Percentiles rank a stretch among this genome's conserved stretches.
phyloP scores from a whole-genome alignment of 2,113 vertebrate species.

The Lagopus muta region DNA sequence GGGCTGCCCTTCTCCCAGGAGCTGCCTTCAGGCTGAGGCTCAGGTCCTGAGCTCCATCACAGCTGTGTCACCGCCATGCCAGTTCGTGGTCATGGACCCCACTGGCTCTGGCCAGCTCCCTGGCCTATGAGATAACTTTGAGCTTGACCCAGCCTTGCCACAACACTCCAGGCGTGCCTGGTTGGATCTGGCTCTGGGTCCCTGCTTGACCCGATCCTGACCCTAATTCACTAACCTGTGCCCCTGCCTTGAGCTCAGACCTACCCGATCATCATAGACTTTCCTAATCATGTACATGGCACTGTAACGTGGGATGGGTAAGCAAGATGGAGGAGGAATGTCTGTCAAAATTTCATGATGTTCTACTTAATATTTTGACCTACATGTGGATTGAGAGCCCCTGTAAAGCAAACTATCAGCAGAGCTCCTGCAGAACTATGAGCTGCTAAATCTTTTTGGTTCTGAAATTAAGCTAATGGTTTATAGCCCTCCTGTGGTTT shows the following conservation, averaged over 20 bases:
- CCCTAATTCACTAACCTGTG: neutral
- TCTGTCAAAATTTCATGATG: neutral
- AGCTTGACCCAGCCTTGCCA: neutral
- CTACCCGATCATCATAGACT: neutral
- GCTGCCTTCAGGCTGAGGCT: neutral
- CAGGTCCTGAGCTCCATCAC: too few species aligned
- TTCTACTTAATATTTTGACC: neutral
- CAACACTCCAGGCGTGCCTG: neutral
- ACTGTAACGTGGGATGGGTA: neutral
- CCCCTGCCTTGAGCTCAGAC: neutral
- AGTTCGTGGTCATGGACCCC: neutral
- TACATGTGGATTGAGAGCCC: neutral
- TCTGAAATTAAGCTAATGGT: neutral
- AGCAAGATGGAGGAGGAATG: neutral
- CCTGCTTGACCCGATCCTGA: neutral
- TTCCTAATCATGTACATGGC: neutral
- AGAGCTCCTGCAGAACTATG: neutral
- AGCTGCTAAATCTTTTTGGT: neutral
- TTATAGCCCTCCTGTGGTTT: constrained; percentile 21
- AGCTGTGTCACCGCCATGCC: neutral
- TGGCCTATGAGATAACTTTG: neutral
- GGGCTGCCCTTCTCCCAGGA: neutral
- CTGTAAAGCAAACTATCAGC: neutral
- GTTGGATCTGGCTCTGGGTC: neutral
- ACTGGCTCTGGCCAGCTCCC: neutral